Evolutionary conservation across 2,113 vertebrate species (phyloP).

Genomic region (Marmota monax): DNA sequence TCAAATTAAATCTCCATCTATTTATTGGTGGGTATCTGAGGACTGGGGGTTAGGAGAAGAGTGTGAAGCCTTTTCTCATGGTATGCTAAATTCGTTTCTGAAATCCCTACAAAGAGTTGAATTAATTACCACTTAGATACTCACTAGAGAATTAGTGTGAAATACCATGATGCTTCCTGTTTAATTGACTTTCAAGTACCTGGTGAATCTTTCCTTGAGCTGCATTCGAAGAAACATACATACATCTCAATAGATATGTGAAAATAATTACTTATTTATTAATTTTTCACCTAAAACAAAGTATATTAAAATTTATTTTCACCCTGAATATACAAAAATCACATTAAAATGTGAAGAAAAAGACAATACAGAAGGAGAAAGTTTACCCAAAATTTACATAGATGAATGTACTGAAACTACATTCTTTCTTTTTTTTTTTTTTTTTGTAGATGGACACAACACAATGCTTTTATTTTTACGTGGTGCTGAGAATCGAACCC

Average conservation of each 20-base stretch:
- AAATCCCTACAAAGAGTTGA: constrained; percentile 72
- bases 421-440: background rate
- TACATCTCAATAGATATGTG: constrained; percentile 27
- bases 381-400: background rate
- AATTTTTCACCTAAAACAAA: background rate
- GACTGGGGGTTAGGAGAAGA: background rate
- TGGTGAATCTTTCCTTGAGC: constrained; percentile 48
- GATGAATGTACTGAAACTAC: background rate
- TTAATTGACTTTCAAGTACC: constrained; percentile 81
- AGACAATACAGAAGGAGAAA: background rate
- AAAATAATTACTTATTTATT: constrained; percentile 30
- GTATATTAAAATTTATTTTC: background rate
- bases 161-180: constrained; percentile 63
- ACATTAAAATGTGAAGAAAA: background rate
- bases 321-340: background rate
- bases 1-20: constrained; percentile 67
- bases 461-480: too few species aligned
- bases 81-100: constrained; percentile 78
- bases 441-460: too few species aligned
- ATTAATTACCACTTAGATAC: constrained; percentile 80
- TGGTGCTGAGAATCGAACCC: too few species aligned
- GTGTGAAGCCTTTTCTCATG: constrained; percentile 49
- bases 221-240: constrained; percentile 8
- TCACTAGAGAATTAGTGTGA: constrained; percentile 77
- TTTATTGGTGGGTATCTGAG: constrained; percentile 48